Percentiles rank a stretch among this genome's conserved stretches.
Evolutionary conservation across 2,888 invertebrate genomes (phyloP).

Genomic region (Heterodera filipjevi): DNA sequence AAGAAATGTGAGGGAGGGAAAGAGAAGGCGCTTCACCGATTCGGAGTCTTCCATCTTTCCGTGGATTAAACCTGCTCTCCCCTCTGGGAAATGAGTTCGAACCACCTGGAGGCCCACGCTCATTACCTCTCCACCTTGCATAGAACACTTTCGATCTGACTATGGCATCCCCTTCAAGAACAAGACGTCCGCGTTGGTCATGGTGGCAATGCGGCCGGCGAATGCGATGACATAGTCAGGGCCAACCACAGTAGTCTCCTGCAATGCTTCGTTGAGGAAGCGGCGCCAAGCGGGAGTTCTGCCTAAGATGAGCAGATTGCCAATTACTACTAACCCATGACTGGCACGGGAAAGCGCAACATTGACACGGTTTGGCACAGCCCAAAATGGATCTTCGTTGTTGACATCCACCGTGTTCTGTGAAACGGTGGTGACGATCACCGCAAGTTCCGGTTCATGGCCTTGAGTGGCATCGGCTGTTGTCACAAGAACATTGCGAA

Average conservation of each 20-base stretch:
- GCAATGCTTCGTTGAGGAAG: neutral
- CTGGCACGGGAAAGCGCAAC: neutral
- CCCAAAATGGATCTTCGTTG: neutral
- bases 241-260: neutral
- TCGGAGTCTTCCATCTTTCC: no score
- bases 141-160: neutral
- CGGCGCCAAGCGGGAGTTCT: neutral
- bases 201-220: neutral
- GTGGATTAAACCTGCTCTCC: no score
- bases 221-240: neutral
- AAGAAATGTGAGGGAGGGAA: no score
- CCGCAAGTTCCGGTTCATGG: neutral
- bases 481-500: neutral
- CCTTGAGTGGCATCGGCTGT: neutral
- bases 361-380: neutral
- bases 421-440: neutral
- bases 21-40: no score
- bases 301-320: neutral
- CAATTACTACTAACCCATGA: constrained; percentile 1
- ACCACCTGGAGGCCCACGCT: no score
- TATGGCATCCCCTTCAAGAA: neutral
- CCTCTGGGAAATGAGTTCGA: no score
- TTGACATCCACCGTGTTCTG: neutral
- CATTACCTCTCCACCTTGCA: neutral
- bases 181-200: neutral